Conservation (phyloP, 2,797 vertebrate genomes). For the Alcedo quadribrachys region DNA sequence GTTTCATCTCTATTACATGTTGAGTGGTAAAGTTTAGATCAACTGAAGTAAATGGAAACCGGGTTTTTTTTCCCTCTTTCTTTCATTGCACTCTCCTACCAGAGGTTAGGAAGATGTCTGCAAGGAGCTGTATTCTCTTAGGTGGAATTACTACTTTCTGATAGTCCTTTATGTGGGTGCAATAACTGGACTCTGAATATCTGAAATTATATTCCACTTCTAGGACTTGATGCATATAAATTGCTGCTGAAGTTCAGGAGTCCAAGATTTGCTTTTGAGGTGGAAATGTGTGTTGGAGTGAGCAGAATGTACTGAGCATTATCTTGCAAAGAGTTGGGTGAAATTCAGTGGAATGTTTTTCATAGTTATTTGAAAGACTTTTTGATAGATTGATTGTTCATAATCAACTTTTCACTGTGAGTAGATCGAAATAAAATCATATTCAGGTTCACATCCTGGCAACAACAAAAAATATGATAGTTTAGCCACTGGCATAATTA, state of each 20-base stretch:
- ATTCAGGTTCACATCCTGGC: neutral
- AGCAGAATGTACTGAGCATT: neutral
- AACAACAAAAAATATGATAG: neutral
- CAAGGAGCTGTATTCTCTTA: neutral
- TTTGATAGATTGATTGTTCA: neutral
- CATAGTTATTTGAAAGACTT: neutral
- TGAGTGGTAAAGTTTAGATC: neutral
- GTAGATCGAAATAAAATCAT: conserved; percentile 11
- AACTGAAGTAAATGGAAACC: neutral
- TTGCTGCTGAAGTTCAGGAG: neutral
- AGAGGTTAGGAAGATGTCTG: neutral
- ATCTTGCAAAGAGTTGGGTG: neutral
- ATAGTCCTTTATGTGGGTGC: neutral
- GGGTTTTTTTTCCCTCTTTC: neutral
- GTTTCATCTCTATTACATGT: accelerated
- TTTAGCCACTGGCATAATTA: neutral
- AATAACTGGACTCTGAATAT: neutral
- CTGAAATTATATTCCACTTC: neutral
- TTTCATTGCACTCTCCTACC: neutral
- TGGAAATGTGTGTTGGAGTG: neutral
- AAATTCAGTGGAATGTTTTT: neutral
- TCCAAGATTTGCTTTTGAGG: neutral
- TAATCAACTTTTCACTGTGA: neutral
- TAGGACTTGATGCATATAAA: neutral
- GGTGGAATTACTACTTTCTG: neutral